phyloP scores from a whole-genome alignment of 1,140 invertebrate genomes.

The Harlomillsia oculata region DNA sequence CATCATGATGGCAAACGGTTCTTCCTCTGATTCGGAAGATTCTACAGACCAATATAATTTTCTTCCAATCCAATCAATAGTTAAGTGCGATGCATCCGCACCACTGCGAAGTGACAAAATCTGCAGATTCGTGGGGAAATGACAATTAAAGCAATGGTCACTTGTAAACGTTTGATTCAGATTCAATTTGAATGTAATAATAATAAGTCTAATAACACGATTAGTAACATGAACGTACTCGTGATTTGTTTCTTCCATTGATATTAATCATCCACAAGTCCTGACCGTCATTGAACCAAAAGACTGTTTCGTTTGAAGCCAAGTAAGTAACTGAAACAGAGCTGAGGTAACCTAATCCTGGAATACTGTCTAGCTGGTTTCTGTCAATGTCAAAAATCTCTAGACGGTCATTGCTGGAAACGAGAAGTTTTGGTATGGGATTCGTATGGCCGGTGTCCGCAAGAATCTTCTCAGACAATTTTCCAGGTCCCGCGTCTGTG shows the following conservation, averaged over 20 bases:
- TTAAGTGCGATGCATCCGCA: conserved; percentile 19
- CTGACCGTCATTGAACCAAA: conserved; percentile 68
- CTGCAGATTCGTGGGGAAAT: conserved; percentile 36
- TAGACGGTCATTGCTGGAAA: conserved; percentile 58
- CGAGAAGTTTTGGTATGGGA: conserved; percentile 65
- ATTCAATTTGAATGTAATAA: too few relatives aligned
- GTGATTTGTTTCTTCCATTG: conserved; percentile 46
- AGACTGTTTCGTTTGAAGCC: conserved; percentile 56
- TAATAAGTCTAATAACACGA: too few relatives aligned
- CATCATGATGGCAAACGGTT: conserved; percentile 23
- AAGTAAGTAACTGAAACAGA: conserved; percentile 40
- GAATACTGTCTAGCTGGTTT: conserved; percentile 19
- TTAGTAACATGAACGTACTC: conserved; percentile 37
- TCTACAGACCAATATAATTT: conserved; percentile 58
- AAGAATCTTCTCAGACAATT: conserved; percentile 51
- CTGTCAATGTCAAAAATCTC: conserved; percentile 62
- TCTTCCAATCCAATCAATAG: conserved; percentile 67
- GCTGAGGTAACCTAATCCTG: conserved; percentile 24
- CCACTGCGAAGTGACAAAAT: conserved; percentile 41
- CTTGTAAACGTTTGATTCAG: too few relatives aligned
- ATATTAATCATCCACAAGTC: conserved; percentile 59
- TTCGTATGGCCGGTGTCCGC: conserved; percentile 55
- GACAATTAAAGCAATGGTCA: neutral
- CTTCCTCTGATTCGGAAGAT: neutral
- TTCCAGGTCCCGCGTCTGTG: conserved; percentile 62